Base-by-base conservation (phyloP, 2,113 vertebrate species). In the Sclerurus mexicanus region DNA sequence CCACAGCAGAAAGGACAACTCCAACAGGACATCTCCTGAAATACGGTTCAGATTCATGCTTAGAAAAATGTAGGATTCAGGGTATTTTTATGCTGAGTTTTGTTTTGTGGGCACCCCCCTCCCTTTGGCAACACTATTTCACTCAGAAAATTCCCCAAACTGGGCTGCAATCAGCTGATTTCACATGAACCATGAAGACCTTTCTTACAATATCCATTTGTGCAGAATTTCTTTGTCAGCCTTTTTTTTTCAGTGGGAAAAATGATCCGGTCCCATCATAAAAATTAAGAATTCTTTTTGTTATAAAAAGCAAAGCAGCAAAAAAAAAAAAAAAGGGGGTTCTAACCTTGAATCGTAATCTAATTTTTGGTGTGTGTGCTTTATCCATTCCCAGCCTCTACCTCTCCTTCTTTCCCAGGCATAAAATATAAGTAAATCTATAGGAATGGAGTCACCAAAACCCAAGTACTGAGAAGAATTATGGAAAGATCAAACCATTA, bases 361-460 rank as follows among this genome's bases (percentile, higher is more conserved):
- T 27, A 3, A 19, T 23, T 89, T 68, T 86, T 33, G 8, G 1
- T 8, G 3, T 11, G 17, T 5, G 7, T 0, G 4, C 4, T 1
- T 47, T 23, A 28, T 42, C 62, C 0, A 3, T 62, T 69, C 30
- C 14, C 28, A 79, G 8, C 7, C 25, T 9, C 3, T 14, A 30
- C 23, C 10, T 59, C 20, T 11, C 3, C 6, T 73, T 72, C 20
- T 76, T 77, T 88, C 28, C 12, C 55, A 67, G 20, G 33, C 40
- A 19, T 13, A 30, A 62, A 63, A 58, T 21, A 1, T 2, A 47
- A 68, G 6, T 14, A 64, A 76, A 73, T 58, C 49, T 39, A 2
- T 27, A 73, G 10, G 2, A 47, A 5, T 4, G 18, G 4, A 3
- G 9, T 71, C 40, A 56, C 33, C 10, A 19, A 1, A 44, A 82